Evolutionary conservation across 2,888 invertebrate species (phyloP).

Genomic region (Drosophila seclusa): DNA sequence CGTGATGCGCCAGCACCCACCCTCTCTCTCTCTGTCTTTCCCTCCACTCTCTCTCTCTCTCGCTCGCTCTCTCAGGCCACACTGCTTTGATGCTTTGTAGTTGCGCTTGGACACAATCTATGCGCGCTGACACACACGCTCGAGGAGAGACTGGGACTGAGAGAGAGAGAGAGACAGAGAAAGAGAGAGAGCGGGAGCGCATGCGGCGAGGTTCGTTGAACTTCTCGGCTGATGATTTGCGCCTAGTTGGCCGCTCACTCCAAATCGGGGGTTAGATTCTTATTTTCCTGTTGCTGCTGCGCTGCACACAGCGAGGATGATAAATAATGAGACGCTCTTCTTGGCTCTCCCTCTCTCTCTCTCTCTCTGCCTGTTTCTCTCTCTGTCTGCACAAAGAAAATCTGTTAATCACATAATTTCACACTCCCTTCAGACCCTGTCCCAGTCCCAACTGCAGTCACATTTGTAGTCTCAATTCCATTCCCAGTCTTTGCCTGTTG

Average conservation of each 20-base stretch:
- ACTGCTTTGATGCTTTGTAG: constrained; percentile 32
- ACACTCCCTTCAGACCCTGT: constrained; percentile 32
- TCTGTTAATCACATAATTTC: constrained; percentile 70
- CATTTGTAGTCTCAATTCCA: constrained; percentile 14
- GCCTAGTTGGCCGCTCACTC: constrained; percentile 57
- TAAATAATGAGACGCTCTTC: constrained; percentile 59
- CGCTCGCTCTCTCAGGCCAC: background rate
- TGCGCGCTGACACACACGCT: constrained; percentile 42
- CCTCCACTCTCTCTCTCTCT: background rate
- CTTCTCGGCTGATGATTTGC: constrained; percentile 70
- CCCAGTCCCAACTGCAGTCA: constrained; percentile 1
- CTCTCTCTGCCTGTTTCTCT: background rate
- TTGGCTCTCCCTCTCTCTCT: constrained; percentile 2
- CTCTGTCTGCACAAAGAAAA: constrained; percentile 41
- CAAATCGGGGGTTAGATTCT: constrained; percentile 69
- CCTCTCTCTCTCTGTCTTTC: background rate
- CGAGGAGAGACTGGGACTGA: constrained; percentile 15
- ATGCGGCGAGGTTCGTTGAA: constrained; percentile 68
- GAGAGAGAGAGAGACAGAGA: constrained; percentile 8
- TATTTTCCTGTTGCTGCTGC: constrained; percentile 51
- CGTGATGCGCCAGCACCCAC: constrained; percentile 42
- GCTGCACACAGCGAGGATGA: constrained; percentile 64
- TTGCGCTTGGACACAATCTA: constrained; percentile 75
- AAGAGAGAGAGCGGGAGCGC: constrained; percentile 17
- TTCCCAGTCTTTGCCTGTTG: constrained; percentile 16